Evolutionary conservation across 2,888 invertebrate species (phyloP).

Genomic region (Ichneumon xanthorius): DNA sequence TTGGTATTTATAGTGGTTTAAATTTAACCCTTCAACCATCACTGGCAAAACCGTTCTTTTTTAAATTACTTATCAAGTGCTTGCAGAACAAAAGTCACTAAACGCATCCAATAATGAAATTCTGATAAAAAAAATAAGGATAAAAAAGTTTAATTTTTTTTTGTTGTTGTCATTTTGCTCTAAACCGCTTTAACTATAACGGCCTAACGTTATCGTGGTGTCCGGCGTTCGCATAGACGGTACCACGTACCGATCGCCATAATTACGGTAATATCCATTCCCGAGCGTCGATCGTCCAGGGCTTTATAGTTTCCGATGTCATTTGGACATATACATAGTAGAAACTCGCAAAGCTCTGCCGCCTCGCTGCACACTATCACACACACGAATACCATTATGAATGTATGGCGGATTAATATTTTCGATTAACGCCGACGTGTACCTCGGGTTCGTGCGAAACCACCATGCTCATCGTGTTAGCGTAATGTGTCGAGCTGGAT

Average conservation of each 20-base stretch:
- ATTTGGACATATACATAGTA: slow-evolving; percentile 29
- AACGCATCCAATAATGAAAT: background rate
- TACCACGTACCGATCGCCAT: slow-evolving; percentile 23
- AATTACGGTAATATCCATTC: slow-evolving; percentile 61
- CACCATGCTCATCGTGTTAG: slow-evolving; percentile 25
- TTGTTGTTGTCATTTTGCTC: background rate
- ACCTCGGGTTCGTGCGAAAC: slow-evolving; percentile 21
- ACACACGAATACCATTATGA: background rate
- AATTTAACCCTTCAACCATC: too few species aligned
- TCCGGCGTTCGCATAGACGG: slow-evolving; percentile 3
- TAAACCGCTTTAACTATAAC: background rate
- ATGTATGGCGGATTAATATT: slow-evolving; percentile 47
- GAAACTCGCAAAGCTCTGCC: slow-evolving; percentile 16
- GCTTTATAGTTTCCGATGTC: slow-evolving; percentile 18
- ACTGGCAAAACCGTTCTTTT: too few species aligned
- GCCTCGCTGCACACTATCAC: background rate
- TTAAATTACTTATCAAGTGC: too few species aligned
- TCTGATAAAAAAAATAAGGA: background rate
- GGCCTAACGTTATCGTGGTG: background rate
- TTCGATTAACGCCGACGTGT: slow-evolving; percentile 56
- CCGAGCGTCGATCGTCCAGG: slow-evolving; percentile 37
- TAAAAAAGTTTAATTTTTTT: background rate
- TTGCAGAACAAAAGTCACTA: background rate
- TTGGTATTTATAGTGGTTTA: too few species aligned
- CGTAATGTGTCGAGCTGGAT: slow-evolving; percentile 36